Percentiles rank a stretch among this genome's conserved stretches.
Conservation (phyloP, 2,113 vertebrate genomes). For the Eleginops maclovinus region DNA sequence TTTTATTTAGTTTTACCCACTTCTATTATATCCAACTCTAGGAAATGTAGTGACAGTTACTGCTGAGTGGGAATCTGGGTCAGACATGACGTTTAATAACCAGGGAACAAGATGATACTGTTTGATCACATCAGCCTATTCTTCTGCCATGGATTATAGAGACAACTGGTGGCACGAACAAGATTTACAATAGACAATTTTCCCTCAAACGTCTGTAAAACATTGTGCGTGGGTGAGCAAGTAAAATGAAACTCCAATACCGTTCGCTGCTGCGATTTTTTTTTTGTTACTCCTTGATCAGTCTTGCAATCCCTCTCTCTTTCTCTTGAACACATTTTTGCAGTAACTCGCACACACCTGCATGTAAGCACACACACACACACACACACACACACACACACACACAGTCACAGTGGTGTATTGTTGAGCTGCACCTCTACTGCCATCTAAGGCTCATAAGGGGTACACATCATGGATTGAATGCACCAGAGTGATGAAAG, state of each 20-base stretch:
- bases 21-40: conserved; percentile 51
- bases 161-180: conserved; percentile 71
- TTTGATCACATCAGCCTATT: conserved; percentile 78
- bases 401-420: neutral
- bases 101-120: conserved; percentile 72
- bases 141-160: conserved; percentile 73
- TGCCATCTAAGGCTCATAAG: conserved; percentile 79
- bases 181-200: conserved; percentile 68
- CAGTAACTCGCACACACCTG: conserved; percentile 26
- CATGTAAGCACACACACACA: neutral
- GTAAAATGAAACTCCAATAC: conserved; percentile 65
- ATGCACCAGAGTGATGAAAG: conserved; percentile 11
- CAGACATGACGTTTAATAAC: conserved; percentile 76
- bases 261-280: conserved; percentile 50
- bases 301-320: conserved; percentile 21
- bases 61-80: conserved; percentile 70
- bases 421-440: conserved; percentile 66
- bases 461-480: conserved; percentile 13
- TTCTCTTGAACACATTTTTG: conserved; percentile 37
- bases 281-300: conserved; percentile 45
- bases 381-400: neutral
- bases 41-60: conserved; percentile 64
- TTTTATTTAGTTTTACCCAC: conserved; percentile 16
- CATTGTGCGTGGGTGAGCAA: conserved; percentile 62
- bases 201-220: conserved; percentile 50